Conservation (phyloP, 2,888 invertebrate genomes). For the Oligia fasciuncula region DNA sequence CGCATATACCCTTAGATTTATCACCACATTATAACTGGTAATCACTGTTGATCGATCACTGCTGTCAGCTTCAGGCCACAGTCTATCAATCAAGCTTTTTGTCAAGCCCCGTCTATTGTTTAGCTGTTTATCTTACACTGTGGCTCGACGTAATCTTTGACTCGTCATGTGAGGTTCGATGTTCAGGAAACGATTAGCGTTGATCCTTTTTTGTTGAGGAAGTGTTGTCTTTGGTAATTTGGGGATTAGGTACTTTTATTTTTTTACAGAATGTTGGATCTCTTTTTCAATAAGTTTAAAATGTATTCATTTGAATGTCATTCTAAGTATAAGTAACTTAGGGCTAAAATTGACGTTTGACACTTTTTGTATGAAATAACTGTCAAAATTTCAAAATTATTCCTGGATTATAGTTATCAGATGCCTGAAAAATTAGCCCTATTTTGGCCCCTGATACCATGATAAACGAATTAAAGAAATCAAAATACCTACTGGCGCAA, state of each 20-base stretch:
- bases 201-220: conserved; percentile 45
- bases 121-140: conserved; percentile 66
- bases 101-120: conserved; percentile 68
- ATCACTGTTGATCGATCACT: conserved; percentile 70
- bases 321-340: too few species aligned
- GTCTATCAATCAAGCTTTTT: conserved; percentile 77
- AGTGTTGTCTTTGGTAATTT: conserved; percentile 21
- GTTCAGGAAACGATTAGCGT: conserved; percentile 49
- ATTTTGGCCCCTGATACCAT: too few species aligned
- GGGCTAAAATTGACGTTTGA: too few species aligned
- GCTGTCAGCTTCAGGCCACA: conserved; percentile 62
- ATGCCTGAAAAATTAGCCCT: too few species aligned
- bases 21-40: conserved; percentile 67
- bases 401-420: too few species aligned
- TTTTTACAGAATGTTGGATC: background rate
- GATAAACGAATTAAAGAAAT: too few species aligned
- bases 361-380: too few species aligned
- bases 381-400: too few species aligned
- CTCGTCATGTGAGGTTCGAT: conserved; percentile 56
- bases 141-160: conserved; percentile 60
- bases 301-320: background rate
- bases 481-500: too few species aligned
- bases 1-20: conserved; percentile 61
- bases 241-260: background rate
- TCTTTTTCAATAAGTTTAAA: background rate